A percentile compares a stretch with the other conserved stretches of the same genome.
phyloP scores from a whole-genome alignment of 2,888 invertebrate genomes.

The Polyploca ridens region DNA sequence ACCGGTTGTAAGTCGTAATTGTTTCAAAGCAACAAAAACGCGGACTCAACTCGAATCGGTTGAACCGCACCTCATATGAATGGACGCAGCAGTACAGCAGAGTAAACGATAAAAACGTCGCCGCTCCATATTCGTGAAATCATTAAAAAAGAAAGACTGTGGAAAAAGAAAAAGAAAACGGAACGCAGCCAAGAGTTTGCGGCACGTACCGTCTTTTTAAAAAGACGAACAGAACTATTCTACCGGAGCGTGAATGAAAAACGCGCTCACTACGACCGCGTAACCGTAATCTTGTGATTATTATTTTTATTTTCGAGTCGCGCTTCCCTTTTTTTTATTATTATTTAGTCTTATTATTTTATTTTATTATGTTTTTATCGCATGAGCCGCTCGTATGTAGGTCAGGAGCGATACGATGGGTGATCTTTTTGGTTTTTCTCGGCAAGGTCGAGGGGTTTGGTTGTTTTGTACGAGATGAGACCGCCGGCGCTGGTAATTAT shows the following conservation, averaged over 20 bases:
- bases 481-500: conserved; percentile 33
- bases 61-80: conserved; percentile 58
- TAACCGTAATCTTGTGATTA: conserved; percentile 81
- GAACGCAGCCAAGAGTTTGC: conserved; percentile 59
- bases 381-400: conserved; percentile 73
- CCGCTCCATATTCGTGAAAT: conserved; percentile 83
- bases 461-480: conserved; percentile 50
- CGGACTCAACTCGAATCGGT: conserved; percentile 35
- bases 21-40: conserved; percentile 67
- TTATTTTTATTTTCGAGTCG: conserved; percentile 77
- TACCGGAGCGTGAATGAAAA: conserved; percentile 81
- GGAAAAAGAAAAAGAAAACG: conserved; percentile 66
- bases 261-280: conserved; percentile 66
- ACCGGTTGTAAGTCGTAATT: conserved; percentile 66
- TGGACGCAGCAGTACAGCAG: conserved; percentile 55
- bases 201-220: conserved; percentile 79
- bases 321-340: conserved; percentile 69
- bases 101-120: conserved; percentile 82
- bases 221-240: conserved; percentile 74
- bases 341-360: conserved; percentile 76
- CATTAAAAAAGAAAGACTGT: conserved; percentile 76
- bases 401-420: conserved; percentile 74
- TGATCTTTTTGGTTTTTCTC: conserved; percentile 74
- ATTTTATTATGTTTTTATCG: conserved; percentile 73
- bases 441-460: conserved; percentile 72